A percentile compares a stretch with the other conserved stretches of the same genome.
These are phyloP conservation scores for Metopolophium dirhodum DNA, from an alignment of 1,140 invertebrate species.

Conservation along the genomic window DNA sequence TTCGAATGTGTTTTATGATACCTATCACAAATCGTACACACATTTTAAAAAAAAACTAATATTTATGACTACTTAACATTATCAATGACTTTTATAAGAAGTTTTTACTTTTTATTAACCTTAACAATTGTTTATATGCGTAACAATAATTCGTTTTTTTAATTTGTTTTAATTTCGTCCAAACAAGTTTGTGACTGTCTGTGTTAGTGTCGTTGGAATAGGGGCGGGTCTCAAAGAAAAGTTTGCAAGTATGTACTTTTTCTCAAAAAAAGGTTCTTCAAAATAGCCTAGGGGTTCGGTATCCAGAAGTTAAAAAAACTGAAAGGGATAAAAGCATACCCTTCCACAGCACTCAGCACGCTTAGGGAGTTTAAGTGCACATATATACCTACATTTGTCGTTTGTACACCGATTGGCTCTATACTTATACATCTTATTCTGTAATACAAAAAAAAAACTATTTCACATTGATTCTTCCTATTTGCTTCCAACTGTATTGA, in stretches of 20 bases:
- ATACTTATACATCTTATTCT: neutral
- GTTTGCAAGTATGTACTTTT: neutral
- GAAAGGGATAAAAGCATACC: neutral
- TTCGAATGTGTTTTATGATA: neutral
- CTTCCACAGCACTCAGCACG: neutral
- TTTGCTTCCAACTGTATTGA: neutral
- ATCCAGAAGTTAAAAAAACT: constrained; percentile 34
- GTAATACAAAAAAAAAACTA: neutral
- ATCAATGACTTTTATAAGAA: neutral
- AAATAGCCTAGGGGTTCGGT: constrained; percentile 17
- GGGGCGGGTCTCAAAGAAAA: neutral
- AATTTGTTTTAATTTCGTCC: neutral
- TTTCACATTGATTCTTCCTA: neutral
- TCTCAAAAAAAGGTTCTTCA: neutral
- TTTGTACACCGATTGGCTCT: constrained; percentile 30
- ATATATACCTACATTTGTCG: neutral
- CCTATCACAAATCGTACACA: neutral
- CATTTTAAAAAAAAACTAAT: neutral
- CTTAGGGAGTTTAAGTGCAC: neutral
- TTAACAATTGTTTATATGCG: neutral
- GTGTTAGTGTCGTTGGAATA: neutral
- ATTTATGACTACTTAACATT: too few species aligned
- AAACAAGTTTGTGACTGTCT: neutral
- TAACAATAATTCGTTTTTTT: neutral
- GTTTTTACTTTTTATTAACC: neutral